These are phyloP conservation scores for Spheniscus mendiculus DNA, from an alignment of 2,113 vertebrate genomes.

Conservation along the genomic window DNA sequence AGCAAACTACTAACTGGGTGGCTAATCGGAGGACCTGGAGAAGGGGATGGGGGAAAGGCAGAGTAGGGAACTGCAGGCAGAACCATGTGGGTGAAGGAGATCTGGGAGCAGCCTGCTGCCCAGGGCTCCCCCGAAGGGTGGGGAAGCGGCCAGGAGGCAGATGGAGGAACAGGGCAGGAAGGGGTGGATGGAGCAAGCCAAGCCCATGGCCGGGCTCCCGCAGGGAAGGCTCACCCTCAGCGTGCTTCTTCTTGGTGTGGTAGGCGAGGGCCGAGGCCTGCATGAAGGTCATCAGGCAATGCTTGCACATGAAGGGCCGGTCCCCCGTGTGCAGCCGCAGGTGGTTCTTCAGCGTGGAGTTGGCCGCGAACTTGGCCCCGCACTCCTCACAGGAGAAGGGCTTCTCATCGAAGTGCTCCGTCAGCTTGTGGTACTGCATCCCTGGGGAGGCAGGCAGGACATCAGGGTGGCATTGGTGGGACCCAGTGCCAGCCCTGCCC, in stretches of 20 bases:
- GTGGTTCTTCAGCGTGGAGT: constrained; percentile 91
- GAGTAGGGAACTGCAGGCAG: background rate
- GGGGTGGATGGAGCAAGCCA: background rate
- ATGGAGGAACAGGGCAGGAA: background rate
- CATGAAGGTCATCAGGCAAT: constrained; percentile 87
- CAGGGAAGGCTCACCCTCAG: constrained; percentile 76
- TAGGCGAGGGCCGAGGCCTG: constrained; percentile 89
- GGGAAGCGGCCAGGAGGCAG: background rate
- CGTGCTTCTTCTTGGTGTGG: constrained; percentile 91
- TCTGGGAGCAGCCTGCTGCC: background rate
- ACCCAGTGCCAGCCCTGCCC: background rate
- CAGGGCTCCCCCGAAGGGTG: background rate
- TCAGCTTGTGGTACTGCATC: constrained; percentile 89
- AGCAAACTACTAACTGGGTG: background rate
- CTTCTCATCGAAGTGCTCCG: constrained; percentile 88
- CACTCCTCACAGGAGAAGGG: constrained; percentile 87
- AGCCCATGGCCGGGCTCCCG: background rate
- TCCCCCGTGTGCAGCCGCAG: constrained; percentile 87
- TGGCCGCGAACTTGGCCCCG: constrained; percentile 85
- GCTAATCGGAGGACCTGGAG: background rate
- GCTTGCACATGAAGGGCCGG: constrained; percentile 86
- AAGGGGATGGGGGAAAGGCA: background rate
- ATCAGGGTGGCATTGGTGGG: rapidly evolving
- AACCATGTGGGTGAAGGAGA: background rate
- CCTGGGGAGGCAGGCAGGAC: constrained; percentile 63